Evolutionary conservation across 2,888 invertebrate species (phyloP).

Genomic region (Sturmia bella): DNA sequence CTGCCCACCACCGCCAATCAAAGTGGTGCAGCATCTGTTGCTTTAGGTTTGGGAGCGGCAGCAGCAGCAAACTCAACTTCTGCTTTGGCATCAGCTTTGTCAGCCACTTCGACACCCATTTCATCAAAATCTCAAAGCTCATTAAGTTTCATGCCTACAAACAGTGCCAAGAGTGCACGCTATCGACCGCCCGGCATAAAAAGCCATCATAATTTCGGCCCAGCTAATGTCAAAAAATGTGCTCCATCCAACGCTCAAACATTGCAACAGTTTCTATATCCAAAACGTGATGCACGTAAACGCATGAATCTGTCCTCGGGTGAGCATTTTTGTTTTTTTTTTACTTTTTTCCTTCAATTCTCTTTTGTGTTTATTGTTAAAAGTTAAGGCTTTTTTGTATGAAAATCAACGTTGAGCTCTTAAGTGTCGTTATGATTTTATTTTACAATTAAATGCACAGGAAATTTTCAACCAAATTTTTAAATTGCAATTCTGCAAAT

Average conservation of each 20-base stretch:
- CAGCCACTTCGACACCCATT: slow-evolving; percentile 80
- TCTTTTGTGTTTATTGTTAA: slow-evolving; percentile 24
- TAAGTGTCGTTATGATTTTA: no score
- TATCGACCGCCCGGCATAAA: slow-evolving; percentile 89
- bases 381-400: no score
- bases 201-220: slow-evolving; percentile 54
- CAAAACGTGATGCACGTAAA: slow-evolving; percentile 84
- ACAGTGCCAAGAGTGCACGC: slow-evolving; percentile 91
- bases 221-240: slow-evolving; percentile 53
- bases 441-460: no score
- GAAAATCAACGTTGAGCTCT: no score
- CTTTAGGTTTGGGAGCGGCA: slow-evolving; percentile 79
- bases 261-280: slow-evolving; percentile 85
- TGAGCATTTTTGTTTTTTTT: slow-evolving; percentile 81
- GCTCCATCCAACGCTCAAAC: slow-evolving; percentile 80
- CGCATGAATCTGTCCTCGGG: slow-evolving; percentile 83
- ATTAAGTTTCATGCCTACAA: slow-evolving; percentile 76
- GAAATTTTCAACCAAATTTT: no score
- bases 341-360: slow-evolving; percentile 45
- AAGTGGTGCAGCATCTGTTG: slow-evolving; percentile 77
- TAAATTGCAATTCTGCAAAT: no score
- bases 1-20: slow-evolving; percentile 82
- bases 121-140: slow-evolving; percentile 87
- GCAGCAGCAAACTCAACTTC: slow-evolving; percentile 68
- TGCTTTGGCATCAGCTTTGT: slow-evolving; percentile 56